Evolutionary conservation across 1,140 invertebrate species (phyloP).

Genomic region (Diploscapter pachys): DNA sequence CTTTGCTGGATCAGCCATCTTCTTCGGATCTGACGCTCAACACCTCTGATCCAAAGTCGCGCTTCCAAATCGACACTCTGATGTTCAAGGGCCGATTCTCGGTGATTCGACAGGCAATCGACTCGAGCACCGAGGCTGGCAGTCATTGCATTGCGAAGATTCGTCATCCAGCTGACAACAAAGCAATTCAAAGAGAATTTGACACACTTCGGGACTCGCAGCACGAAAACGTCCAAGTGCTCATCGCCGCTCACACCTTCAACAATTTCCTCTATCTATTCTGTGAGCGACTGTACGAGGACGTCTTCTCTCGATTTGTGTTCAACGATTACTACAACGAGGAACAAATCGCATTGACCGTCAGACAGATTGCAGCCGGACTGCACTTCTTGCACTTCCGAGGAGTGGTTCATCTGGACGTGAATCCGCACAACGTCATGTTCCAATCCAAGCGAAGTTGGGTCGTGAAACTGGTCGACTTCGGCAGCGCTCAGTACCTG

Average conservation of each 20-base stretch:
- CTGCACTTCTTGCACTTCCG: slow-evolving; percentile 57
- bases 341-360: slow-evolving; percentile 55
- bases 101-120: slow-evolving; percentile 52
- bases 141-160: slow-evolving; percentile 36
- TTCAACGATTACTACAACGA: slow-evolving; percentile 54
- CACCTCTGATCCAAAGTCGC: slow-evolving; percentile 43
- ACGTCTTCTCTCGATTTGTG: slow-evolving; percentile 56
- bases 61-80: slow-evolving; percentile 49
- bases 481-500: slow-evolving; percentile 70
- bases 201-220: slow-evolving; percentile 46
- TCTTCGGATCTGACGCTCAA: slow-evolving; percentile 12
- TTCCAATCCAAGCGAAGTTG: slow-evolving; percentile 78
- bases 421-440: slow-evolving; percentile 94
- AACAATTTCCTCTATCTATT: slow-evolving; percentile 52
- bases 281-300: slow-evolving; percentile 51
- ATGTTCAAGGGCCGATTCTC: slow-evolving; percentile 53
- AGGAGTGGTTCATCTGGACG: slow-evolving; percentile 80
- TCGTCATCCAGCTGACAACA: slow-evolving; percentile 11
- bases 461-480: slow-evolving; percentile 82
- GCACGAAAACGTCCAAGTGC: slow-evolving; percentile 55
- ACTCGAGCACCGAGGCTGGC: slow-evolving; percentile 43
- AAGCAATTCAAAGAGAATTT: slow-evolving; percentile 37
- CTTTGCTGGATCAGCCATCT: slow-evolving; percentile 25
- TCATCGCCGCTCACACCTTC: slow-evolving; percentile 49
- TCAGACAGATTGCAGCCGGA: slow-evolving; percentile 53